Base-by-base conservation (phyloP, 2,113 vertebrate species). In the Sceloporus tristichus region DNA sequence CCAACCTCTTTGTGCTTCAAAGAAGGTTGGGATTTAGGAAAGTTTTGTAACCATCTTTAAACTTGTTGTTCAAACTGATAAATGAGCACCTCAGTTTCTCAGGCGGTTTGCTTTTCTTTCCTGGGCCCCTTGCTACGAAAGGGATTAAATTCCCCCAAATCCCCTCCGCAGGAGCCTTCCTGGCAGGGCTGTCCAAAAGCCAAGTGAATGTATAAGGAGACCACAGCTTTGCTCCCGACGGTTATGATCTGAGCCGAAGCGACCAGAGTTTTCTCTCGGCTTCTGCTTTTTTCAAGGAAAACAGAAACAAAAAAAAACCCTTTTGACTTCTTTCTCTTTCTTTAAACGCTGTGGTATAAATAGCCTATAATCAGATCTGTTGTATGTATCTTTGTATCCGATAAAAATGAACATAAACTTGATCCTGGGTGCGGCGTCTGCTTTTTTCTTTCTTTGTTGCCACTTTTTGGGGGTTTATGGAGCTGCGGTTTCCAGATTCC, bases 311-410 rank as follows among this genome's bases (percentile, higher is more conserved):
- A 48, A 48, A 48, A 48, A 48, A 48, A 48, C 2, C 21, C 70
- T 48, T 82, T 25, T 48, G 48, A 9, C 89, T 65, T n/a, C 56
- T 59, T 59, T 16, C 14, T 16, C 18, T 16, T 14, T 1, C 1
- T 13, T 1, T 9, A 8, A 80, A 84, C 5, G 54, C 65, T 42
- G 1, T 0, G 29, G 89, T 66, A 77, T 84, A 25, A 79, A 73
- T 14, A 70, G 29, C 13, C 66, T 7, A 73, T 1, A 40, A 0
- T 10, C 8, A 78, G 86, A 82, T 56, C 84, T 83, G 2, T 66
- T 53, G 54, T 90, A 14, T 85, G 88, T 87, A 9, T 77, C 88
- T 79, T 88, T 0, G 8, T 79, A 79, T 77, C 85, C 87, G 87
- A 86, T n/a, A 89, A 89, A 90, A 90, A 85, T 5, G 5, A 77